Evolutionary conservation across 1,140 invertebrate genomes (phyloP).

Genomic region (Andrena cerasifolii): DNA sequence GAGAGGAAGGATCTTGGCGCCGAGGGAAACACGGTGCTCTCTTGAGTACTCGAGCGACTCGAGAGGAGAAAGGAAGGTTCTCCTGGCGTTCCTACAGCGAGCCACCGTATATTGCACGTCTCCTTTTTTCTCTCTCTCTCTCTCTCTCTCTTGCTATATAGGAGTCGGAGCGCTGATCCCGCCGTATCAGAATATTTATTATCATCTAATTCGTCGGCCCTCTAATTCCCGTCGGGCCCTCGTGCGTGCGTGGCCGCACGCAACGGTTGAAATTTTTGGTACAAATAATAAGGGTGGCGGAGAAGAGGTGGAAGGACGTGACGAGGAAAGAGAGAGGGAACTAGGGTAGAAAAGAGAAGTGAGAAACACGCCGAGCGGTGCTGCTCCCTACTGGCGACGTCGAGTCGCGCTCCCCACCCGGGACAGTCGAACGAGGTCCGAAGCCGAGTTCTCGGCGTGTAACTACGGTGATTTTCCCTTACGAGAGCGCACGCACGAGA

Average conservation of each 20-base stretch:
- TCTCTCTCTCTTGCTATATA: no score
- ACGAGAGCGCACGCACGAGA: conserved; percentile 53
- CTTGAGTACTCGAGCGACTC: conserved; percentile 16
- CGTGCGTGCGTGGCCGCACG: conserved; percentile 36
- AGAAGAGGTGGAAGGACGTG: conserved; percentile 49
- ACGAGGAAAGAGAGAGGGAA: conserved; percentile 32
- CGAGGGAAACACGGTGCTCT: conserved; percentile 25
- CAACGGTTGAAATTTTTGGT: conserved; percentile 68
- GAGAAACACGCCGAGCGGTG: conserved; percentile 65
- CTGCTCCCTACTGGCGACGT: conserved; percentile 73
- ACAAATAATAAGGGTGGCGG: conserved; percentile 62
- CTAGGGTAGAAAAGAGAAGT: conserved; percentile 31
- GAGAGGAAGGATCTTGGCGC: conserved; percentile 39
- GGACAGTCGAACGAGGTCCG: conserved; percentile 65
- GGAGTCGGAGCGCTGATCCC: neutral
- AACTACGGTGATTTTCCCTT: conserved; percentile 62
- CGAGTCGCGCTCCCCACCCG: conserved; percentile 69
- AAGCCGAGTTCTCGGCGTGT: conserved; percentile 58
- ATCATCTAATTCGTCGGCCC: neutral
- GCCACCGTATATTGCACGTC: conserved; percentile 37
- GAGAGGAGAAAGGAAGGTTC: conserved; percentile 41
- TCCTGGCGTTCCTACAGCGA: conserved; percentile 20
- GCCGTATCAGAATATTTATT: neutral
- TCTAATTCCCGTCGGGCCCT: conserved; percentile 10
- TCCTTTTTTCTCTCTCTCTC: conserved; percentile 25